These are phyloP conservation scores for Thaumetopoea pityocampa DNA, from an alignment of 1,140 invertebrate species.

Conservation along the genomic window DNA sequence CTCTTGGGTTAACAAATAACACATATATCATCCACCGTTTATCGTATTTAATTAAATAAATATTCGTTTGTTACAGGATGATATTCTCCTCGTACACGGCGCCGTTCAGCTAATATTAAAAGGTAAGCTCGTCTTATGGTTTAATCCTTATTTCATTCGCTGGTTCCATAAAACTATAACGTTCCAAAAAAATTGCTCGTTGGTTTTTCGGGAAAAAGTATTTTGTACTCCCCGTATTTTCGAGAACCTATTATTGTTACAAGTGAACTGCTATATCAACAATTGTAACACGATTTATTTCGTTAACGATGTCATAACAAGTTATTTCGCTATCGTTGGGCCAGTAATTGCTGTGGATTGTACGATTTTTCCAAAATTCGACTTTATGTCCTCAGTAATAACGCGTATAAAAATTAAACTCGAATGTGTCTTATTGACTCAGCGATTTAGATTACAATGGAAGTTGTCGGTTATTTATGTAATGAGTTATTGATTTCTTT, in stretches of 20 bases:
- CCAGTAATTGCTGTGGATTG: constrained; percentile 6
- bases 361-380: constrained; percentile 3
- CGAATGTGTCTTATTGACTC: constrained; percentile 4
- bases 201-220: no score
- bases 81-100: constrained; percentile 63
- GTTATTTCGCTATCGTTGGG: constrained; percentile 15
- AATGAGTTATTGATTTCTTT: constrained; percentile 16
- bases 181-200: no score
- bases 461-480: constrained; percentile 5
- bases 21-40: no score
- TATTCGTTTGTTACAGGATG: constrained; percentile 66
- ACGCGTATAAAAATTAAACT: neutral
- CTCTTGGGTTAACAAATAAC: no score
- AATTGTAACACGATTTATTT: constrained; percentile 19
- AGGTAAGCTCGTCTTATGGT: constrained; percentile 35
- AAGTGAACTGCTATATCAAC: constrained; percentile 11
- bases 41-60: no score
- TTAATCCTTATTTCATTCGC: no score
- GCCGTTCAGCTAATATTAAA: constrained; percentile 64
- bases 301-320: constrained; percentile 25
- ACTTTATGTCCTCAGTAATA: constrained; percentile 5
- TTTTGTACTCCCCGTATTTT: no score
- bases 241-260: no score
- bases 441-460: constrained; percentile 7
- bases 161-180: no score